phyloP scores from a whole-genome alignment of 2,797 vertebrate genomes.

The Cynodonichthys magdalenae region DNA sequence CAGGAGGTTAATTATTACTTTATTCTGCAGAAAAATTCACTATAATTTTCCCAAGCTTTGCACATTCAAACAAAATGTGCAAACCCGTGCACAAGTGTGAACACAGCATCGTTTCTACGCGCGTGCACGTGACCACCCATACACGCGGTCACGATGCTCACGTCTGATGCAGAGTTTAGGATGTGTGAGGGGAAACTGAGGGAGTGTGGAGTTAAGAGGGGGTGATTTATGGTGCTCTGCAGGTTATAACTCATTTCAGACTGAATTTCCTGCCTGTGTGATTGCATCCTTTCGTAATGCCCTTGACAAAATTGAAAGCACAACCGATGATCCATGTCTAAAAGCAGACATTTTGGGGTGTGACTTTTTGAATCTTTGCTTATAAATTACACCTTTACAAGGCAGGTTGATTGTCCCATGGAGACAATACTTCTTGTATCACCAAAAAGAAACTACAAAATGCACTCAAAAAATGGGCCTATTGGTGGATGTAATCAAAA shows the following conservation, averaged over 20 bases:
- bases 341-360: constrained; percentile 73
- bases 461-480: constrained; percentile 40
- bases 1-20: constrained; percentile 58
- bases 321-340: constrained; percentile 73
- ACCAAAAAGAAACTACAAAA: constrained; percentile 19
- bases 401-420: constrained; percentile 52
- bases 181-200: constrained; percentile 32
- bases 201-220: constrained; percentile 50
- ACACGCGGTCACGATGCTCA: constrained; percentile 19
- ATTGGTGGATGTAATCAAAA: constrained; percentile 44
- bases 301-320: constrained; percentile 79
- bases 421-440: constrained; percentile 55
- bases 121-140: constrained; percentile 28
- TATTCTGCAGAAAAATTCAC: constrained; percentile 34
- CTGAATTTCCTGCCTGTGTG: constrained; percentile 72
- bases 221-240: constrained; percentile 69
- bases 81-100: constrained; percentile 11
- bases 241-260: constrained; percentile 77
- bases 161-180: constrained; percentile 36
- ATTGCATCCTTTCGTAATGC: constrained; percentile 73
- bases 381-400: constrained; percentile 69
- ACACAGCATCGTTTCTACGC: constrained; percentile 14
- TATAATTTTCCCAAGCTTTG: constrained; percentile 6
- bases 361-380: constrained; percentile 59
- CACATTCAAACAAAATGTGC: constrained; percentile 3